phyloP scores from a whole-genome alignment of 2,113 vertebrate genomes.

The Trichechus manatus region DNA sequence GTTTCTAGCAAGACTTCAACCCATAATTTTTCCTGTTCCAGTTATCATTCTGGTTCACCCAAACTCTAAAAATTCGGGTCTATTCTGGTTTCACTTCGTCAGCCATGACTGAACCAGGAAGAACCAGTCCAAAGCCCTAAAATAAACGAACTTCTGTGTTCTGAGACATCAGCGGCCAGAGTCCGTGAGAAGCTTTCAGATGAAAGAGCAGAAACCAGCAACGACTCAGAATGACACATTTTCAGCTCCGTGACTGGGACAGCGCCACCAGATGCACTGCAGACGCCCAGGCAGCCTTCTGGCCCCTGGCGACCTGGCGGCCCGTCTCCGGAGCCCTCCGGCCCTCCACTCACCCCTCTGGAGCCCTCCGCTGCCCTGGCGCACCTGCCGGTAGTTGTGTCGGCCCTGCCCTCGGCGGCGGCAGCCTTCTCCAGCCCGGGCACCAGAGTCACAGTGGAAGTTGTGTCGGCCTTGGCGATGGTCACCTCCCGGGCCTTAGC shows the following conservation, averaged over 20 bases:
- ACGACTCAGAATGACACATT: accelerated
- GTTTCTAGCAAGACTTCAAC: too few species aligned
- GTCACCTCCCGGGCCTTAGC: constrained; percentile 94
- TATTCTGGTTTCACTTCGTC: too few species aligned
- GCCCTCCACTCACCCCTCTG: too few species aligned
- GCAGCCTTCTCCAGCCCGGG: constrained; percentile 87
- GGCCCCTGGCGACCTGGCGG: background rate
- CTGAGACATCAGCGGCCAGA: background rate
- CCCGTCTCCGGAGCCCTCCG: too few species aligned
- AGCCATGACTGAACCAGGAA: too few species aligned
- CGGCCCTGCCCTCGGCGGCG: constrained; percentile 92
- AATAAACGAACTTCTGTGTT: background rate
- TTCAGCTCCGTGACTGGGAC: accelerated
- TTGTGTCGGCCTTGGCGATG: constrained; percentile 90
- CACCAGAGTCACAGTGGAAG: constrained; percentile 91
- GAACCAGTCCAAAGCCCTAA: background rate
- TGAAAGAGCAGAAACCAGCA: background rate
- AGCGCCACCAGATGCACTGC: background rate
- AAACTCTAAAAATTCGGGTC: too few species aligned
- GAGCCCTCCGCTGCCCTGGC: background rate
- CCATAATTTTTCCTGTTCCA: too few species aligned
- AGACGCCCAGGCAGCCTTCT: background rate
- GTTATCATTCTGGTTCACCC: too few species aligned
- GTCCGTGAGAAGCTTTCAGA: background rate
- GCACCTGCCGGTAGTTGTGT: constrained; percentile 96